These are phyloP conservation scores for Engystomops pustulosus DNA, from an alignment of 2,113 vertebrate species.

Conservation along the genomic window DNA sequence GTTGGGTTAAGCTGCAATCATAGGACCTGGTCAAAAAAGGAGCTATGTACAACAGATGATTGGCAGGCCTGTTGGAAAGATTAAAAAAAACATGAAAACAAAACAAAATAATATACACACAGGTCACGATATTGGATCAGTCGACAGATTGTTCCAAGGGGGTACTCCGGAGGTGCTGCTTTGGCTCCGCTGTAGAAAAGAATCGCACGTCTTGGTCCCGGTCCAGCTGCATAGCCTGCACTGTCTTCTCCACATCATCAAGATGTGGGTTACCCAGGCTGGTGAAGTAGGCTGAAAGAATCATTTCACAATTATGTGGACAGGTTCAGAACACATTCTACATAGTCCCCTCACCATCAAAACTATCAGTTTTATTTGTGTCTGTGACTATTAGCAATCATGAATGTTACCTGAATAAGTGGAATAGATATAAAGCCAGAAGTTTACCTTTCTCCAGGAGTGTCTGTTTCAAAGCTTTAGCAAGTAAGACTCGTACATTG, in stretches of 20 bases:
- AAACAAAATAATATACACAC: background rate
- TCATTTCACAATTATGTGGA: background rate
- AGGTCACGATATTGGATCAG: background rate
- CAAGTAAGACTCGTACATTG: conserved; percentile 84
- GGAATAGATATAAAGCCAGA: too few species aligned
- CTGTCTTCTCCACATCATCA: conserved; percentile 83
- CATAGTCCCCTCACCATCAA: too few species aligned
- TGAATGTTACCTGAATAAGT: too few species aligned
- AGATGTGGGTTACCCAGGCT: conserved; percentile 86
- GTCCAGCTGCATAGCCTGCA: conserved; percentile 84
- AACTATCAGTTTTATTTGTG: too few species aligned
- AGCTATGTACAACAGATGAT: background rate
- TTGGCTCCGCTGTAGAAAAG: conserved; percentile 84
- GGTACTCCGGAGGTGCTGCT: conserved; percentile 71
- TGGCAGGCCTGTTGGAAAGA: background rate
- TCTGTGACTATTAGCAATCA: too few species aligned
- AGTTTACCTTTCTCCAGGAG: conserved; percentile 89
- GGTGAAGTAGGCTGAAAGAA: conserved; percentile 82
- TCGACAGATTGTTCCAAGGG: conserved; percentile 61
- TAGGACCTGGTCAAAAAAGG: background rate
- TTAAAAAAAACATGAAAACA: background rate
- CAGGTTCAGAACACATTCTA: background rate
- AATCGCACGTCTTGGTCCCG: conserved; percentile 87
- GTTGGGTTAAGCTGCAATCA: background rate
- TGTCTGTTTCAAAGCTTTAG: conserved; percentile 84